Base-by-base conservation (phyloP, 2,113 vertebrate species). In the Hepsetus odoe region DNA sequence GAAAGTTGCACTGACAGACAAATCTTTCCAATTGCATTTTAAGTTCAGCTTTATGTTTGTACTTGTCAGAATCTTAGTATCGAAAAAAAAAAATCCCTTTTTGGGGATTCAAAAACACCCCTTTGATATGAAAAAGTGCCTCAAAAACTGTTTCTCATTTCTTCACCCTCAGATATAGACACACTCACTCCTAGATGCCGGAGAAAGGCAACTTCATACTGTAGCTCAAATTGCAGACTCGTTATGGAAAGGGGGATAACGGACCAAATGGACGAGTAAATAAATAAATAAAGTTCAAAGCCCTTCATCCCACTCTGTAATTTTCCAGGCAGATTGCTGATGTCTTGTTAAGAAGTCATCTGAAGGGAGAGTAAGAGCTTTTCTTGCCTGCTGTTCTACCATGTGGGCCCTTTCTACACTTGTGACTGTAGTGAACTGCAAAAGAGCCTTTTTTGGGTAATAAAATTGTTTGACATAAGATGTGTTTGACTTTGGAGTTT, bases 101-200 rank as follows among this genome's bases (percentile, higher is more conserved):
- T 70, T 24, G 22, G 56, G 72, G 71, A 69, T 69, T 74, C 56
- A 10, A 22, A 70, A 10, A 46, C 11, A 4, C 28, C 72, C 46
- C 69, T 83, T 73, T 83, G 73, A 77, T 74, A 73, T 61, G 35
- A 75, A 67, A 80, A 83, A 83, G 82, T 80, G 82, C 82, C 82
- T 80, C 78, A 58, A 72, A 44, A 62, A 56, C 22, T 53, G 2
- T 7, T 65, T 33, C 18, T 67, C 5, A 38, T 24, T 56, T 35
- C 77, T 44, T 61, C 22, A 67, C 42, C 13, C 72, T 80, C 38
- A n/a, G 75, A 51, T 73, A 35, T 33, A 44, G 16, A 56, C 44
- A 61, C 12, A n/a, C 22, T 33, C 51, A 42, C 55, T 76, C 55
- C 30, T 70, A 4, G 40, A 77, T 30, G 51, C 65, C 24, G 22